Percentiles rank a stretch among this genome's conserved stretches.
These are phyloP conservation scores for Sinhomidia bicolor DNA, from an alignment of 2,888 invertebrate genomes.

Conservation along the genomic window DNA sequence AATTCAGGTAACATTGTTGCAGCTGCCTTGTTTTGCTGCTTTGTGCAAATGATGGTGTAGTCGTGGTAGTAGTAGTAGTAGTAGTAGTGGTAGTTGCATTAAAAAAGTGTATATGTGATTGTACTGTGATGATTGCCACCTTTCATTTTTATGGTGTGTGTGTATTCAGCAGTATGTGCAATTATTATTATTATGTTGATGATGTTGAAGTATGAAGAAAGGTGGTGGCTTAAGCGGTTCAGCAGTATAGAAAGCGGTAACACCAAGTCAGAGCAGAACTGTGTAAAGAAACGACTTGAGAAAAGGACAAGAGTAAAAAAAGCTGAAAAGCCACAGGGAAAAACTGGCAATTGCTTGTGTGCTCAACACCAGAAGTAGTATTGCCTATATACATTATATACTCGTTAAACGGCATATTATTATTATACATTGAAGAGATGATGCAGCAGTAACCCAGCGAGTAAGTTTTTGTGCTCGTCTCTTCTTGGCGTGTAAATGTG, in stretches of 20 bases:
- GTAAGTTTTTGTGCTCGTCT: neutral
- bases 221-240: neutral
- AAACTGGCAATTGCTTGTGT: slow-evolving; percentile 19
- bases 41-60: too few species aligned
- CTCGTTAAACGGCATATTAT: too few species aligned
- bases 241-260: neutral
- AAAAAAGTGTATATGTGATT: too few species aligned
- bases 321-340: slow-evolving; percentile 36
- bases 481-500: neutral
- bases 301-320: neutral
- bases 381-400: neutral
- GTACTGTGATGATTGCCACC: slow-evolving; percentile 30
- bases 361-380: neutral
- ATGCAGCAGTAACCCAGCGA: neutral
- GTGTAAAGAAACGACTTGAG: neutral
- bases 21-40: too few species aligned
- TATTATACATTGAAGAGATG: neutral
- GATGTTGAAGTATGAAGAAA: too few species aligned
- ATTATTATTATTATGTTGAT: too few species aligned
- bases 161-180: neutral
- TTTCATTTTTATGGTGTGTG: slow-evolving; percentile 28
- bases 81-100: too few species aligned
- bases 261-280: neutral
- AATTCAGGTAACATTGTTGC: neutral
- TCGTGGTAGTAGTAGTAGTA: too few species aligned